These are phyloP conservation scores for Palythoa heliodiscus DNA, from an alignment of 92 coral and sea anemone species.

Conservation along the genomic window DNA sequence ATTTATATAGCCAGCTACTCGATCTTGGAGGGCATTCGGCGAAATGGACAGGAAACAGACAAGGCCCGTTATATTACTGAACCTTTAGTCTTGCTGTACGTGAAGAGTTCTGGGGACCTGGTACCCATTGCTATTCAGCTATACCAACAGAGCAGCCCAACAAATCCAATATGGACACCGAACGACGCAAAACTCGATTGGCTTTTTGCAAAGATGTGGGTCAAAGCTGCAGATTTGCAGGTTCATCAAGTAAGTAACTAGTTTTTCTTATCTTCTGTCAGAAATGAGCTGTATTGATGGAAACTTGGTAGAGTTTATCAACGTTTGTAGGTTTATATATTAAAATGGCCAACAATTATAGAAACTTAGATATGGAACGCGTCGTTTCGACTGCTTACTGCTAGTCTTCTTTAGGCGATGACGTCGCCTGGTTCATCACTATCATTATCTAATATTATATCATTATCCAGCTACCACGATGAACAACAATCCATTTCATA, in stretches of 20 bases:
- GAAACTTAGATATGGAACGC: no score
- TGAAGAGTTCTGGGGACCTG: slow-evolving; percentile 39
- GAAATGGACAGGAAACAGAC: slow-evolving; percentile 31
- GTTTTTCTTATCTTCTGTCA: no score
- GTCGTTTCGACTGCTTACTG: no score
- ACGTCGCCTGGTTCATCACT: no score
- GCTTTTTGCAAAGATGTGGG: slow-evolving; percentile 53
- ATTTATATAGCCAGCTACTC: slow-evolving; percentile 30
- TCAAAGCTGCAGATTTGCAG: slow-evolving; percentile 48
- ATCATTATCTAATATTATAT: no score
- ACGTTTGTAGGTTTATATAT: no score
- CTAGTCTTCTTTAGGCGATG: no score
- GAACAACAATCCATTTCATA: no score
- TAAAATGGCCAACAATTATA: no score
- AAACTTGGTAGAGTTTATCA: no score
- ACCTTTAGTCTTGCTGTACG: slow-evolving; percentile 33
- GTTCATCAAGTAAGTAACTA: slow-evolving; percentile 43
- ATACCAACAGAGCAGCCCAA: slow-evolving; percentile 43
- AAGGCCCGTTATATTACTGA: slow-evolving; percentile 34
- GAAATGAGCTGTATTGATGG: no score
- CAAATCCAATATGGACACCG: slow-evolving; percentile 55
- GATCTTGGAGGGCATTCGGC: slow-evolving; percentile 28
- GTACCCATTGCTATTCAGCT: slow-evolving; percentile 54
- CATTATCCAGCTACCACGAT: no score
- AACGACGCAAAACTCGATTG: slow-evolving; percentile 35